Percentiles rank a stretch among this genome's conserved stretches.
phyloP scores from a whole-genome alignment of 2,797 vertebrate species.

The Microtus californicus region DNA sequence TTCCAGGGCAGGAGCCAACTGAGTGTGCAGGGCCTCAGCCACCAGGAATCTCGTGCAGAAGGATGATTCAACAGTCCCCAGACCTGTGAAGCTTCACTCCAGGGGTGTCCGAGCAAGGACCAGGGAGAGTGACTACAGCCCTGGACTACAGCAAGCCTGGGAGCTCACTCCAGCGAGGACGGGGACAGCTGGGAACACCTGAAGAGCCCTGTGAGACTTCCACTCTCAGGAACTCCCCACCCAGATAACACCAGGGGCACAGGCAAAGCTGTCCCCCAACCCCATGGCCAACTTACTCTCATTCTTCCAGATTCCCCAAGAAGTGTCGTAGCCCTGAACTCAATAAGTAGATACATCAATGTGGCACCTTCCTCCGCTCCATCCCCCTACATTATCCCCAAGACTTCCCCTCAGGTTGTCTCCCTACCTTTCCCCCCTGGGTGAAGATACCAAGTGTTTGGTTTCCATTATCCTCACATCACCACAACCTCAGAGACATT shows the following conservation, averaged over 20 bases:
- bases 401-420: neutral
- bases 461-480: neutral
- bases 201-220: neutral
- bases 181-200: neutral
- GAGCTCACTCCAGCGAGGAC: neutral
- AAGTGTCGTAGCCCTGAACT: no score
- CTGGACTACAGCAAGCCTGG: neutral
- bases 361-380: neutral
- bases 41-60: constrained; percentile 49
- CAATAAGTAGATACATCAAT: neutral
- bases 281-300: neutral
- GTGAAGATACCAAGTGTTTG: neutral
- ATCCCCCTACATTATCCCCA: neutral
- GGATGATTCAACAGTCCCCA: constrained; percentile 29
- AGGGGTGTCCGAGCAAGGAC: neutral
- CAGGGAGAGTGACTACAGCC: neutral
- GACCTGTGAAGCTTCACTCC: neutral
- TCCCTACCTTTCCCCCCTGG: neutral
- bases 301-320: neutral
- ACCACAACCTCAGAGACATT: no score
- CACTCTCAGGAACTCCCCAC: neutral
- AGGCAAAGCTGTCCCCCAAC: neutral
- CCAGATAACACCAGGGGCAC: neutral
- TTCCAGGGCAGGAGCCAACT: neutral
- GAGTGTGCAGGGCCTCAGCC: neutral